Conservation (phyloP, 2,113 vertebrate species). For the Brienomyrus longianalis region DNA sequence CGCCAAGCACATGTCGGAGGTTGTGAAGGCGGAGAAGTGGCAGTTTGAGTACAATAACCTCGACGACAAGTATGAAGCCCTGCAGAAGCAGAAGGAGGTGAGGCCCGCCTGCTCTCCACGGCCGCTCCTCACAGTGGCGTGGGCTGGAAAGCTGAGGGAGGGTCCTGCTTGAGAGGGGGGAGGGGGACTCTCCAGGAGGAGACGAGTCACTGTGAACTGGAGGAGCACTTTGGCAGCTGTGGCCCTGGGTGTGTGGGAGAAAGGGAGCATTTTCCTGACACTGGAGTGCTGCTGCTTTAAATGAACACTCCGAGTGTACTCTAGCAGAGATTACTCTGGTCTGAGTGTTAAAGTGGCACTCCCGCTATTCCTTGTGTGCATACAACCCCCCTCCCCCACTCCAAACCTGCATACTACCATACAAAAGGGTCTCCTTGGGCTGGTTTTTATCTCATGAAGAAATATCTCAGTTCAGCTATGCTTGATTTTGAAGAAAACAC, state of each 20-base stretch:
- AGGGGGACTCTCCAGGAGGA: not conserved
- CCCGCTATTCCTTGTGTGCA: not conserved
- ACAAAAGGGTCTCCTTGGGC: not conserved
- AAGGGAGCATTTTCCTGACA: not conserved
- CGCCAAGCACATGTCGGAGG: conserved; percentile 69
- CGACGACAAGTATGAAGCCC: conserved; percentile 70
- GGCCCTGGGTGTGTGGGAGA: not conserved
- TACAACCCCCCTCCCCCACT: not conserved
- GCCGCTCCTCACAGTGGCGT: not conserved
- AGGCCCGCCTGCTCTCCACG: conserved; percentile 4
- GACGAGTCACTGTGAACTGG: not conserved
- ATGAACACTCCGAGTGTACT: not conserved
- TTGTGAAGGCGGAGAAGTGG: conserved; percentile 83
- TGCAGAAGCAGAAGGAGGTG: conserved; percentile 83
- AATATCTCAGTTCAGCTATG: not conserved
- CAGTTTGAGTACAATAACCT: conserved; percentile 80
- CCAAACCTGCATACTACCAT: not conserved
- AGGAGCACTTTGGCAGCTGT: not conserved
- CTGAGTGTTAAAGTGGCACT: not conserved
- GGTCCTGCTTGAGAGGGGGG: not conserved
- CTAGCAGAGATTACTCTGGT: not conserved
- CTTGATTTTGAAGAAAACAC: not conserved
- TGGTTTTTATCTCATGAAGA: not conserved
- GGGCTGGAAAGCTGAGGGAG: not conserved
- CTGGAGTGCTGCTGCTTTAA: not conserved